Conservation (phyloP, 2,113 vertebrate genomes). For the Lepisosteus oculatus region DNA sequence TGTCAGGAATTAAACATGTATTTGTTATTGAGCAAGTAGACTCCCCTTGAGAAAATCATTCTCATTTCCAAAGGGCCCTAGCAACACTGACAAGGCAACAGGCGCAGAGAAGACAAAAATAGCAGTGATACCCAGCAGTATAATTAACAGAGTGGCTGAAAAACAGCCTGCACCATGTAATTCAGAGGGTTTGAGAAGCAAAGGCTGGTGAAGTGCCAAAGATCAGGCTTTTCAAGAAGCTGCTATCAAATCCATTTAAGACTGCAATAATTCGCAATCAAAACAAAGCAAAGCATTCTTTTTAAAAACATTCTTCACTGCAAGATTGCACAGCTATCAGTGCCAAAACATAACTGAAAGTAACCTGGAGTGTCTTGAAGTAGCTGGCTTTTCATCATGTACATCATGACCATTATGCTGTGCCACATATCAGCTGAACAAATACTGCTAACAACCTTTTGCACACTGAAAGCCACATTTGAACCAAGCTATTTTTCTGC, state of each 20-base stretch:
- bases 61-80: slow-evolving; percentile 30
- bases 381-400: no score
- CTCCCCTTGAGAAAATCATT: not conserved
- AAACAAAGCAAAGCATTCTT: slow-evolving; percentile 28
- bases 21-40: slow-evolving; percentile 35
- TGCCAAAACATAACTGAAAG: no score
- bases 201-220: slow-evolving; percentile 33
- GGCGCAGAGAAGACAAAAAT: slow-evolving; percentile 51
- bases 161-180: slow-evolving; percentile 44
- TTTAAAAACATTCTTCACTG: no score
- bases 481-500: no score
- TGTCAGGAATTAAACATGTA: slow-evolving; percentile 14
- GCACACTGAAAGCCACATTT: no score
- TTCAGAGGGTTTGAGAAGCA: slow-evolving; percentile 43
- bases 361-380: no score
- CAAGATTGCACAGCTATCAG: no score
- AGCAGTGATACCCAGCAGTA: slow-evolving; percentile 41
- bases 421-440: no score
- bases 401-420: no score
- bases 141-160: slow-evolving; percentile 51
- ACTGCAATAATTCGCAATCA: slow-evolving; percentile 29
- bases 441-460: no score
- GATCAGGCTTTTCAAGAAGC: slow-evolving; percentile 30
- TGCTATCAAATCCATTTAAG: slow-evolving; percentile 44
- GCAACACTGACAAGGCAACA: slow-evolving; percentile 34